Percentiles rank a stretch among this genome's conserved stretches.
Evolutionary conservation across 2,113 vertebrate species (phyloP).

Genomic region (Psophia crepitans): DNA sequence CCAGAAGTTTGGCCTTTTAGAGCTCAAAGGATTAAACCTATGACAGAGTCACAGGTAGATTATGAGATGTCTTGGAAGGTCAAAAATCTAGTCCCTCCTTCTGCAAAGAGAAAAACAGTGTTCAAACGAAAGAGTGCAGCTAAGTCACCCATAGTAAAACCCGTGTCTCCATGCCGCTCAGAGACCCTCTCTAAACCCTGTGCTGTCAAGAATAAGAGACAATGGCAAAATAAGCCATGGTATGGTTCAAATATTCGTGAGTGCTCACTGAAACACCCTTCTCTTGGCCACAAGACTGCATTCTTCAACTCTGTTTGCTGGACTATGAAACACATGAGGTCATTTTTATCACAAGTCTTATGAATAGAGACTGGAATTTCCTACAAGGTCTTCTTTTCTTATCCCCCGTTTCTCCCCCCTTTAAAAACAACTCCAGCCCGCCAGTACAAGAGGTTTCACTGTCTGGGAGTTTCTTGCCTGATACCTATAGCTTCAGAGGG

Average conservation of each 20-base stretch:
- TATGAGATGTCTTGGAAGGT: neutral
- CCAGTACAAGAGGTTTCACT: constrained; percentile 34
- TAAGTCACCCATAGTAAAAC: neutral
- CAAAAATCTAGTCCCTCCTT: neutral
- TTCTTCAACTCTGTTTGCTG: constrained; percentile 36
- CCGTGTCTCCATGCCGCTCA: neutral
- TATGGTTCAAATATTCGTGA: constrained; percentile 46
- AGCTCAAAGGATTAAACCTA: neutral
- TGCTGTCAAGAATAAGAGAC: neutral
- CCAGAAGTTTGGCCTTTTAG: neutral
- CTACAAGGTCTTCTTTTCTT: constrained; percentile 61
- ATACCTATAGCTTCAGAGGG: constrained; percentile 1
- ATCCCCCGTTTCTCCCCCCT: neutral
- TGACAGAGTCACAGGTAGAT: neutral
- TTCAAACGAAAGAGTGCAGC: neutral
- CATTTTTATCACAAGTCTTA: constrained; percentile 43
- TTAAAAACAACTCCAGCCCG: neutral
- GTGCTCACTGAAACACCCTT: constrained; percentile 1
- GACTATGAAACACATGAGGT: constrained; percentile 37
- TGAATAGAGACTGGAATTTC: constrained; percentile 48
- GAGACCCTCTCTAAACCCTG: neutral
- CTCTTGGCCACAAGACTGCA: neutral
- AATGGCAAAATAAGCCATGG: neutral
- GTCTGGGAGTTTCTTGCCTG: constrained; percentile 29
- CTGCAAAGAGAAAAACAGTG: neutral